Evolutionary conservation across 2,113 vertebrate species (phyloP).

Genomic region (Pelecanus crispus): DNA sequence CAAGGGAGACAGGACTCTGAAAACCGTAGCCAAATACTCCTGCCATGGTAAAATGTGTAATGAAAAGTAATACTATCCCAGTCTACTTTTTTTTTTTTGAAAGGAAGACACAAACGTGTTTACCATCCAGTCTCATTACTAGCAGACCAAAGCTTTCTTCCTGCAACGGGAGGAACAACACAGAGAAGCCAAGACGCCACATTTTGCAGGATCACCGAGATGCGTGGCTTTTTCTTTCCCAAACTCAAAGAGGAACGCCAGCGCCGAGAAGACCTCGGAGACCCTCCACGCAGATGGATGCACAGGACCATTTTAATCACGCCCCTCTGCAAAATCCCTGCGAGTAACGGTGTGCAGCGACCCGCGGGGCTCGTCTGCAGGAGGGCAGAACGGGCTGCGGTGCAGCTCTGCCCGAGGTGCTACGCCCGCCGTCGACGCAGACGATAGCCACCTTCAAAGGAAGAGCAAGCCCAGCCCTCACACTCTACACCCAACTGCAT

Average conservation of each 20-base stretch:
- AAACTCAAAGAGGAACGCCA: neutral
- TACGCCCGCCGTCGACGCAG: neutral
- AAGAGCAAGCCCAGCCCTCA: neutral
- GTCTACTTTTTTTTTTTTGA: neutral
- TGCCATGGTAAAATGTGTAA: neutral
- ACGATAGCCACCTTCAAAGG: neutral
- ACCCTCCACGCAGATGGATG: neutral
- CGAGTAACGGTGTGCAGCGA: too few relatives aligned
- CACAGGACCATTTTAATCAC: neutral
- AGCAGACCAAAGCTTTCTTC: neutral
- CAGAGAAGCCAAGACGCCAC: neutral
- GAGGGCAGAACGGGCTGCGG: neutral
- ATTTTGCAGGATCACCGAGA: neutral
- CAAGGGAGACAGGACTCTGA: neutral
- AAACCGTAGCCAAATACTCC: neutral
- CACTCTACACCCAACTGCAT: neutral
- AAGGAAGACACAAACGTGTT: neutral
- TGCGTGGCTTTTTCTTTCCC: rapidly evolving
- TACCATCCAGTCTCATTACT: neutral
- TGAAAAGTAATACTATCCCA: neutral
- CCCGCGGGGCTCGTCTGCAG: neutral
- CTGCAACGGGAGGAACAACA: neutral
- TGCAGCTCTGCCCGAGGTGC: neutral
- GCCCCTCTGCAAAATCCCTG: neutral
- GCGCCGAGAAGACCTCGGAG: neutral